Evolutionary conservation across 2,113 vertebrate genomes (phyloP).

Genomic region (Macroglossus sobrinus): DNA sequence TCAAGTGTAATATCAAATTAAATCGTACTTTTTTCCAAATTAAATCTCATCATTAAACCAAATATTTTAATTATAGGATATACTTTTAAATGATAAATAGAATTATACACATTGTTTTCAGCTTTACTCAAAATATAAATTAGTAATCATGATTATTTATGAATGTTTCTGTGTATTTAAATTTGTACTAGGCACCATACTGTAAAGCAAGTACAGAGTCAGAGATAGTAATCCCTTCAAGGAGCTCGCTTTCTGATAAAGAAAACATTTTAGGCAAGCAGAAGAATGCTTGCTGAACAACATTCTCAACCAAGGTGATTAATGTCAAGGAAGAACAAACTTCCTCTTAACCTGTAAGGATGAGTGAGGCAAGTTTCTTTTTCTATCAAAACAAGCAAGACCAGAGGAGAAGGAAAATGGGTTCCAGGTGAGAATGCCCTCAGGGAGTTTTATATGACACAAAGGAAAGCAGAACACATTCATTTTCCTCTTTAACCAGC

Average conservation of each 20-base stretch:
- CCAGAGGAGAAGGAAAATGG: constrained; percentile 58
- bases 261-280: not conserved
- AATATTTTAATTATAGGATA: not conserved
- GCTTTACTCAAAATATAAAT: not conserved
- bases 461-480: constrained; percentile 57
- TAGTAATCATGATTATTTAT: not conserved
- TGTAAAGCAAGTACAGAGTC: not conserved
- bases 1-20: not conserved
- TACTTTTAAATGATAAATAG: not conserved
- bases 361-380: constrained; percentile 46
- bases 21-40: not conserved
- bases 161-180: not conserved
- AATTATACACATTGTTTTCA: not conserved
- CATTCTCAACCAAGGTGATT: not conserved
- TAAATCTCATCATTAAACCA: not conserved
- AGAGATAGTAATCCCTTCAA: not conserved
- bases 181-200: not conserved
- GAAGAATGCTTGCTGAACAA: not conserved
- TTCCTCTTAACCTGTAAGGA: constrained; percentile 44
- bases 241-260: constrained; percentile 8
- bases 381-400: not conserved
- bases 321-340: constrained; percentile 29
- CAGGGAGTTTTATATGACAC: constrained; percentile 59
- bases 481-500: constrained; percentile 66
- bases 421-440: constrained; percentile 70